Conservation (phyloP, 1,140 invertebrate genomes). For the Drosophila ironensis region DNA sequence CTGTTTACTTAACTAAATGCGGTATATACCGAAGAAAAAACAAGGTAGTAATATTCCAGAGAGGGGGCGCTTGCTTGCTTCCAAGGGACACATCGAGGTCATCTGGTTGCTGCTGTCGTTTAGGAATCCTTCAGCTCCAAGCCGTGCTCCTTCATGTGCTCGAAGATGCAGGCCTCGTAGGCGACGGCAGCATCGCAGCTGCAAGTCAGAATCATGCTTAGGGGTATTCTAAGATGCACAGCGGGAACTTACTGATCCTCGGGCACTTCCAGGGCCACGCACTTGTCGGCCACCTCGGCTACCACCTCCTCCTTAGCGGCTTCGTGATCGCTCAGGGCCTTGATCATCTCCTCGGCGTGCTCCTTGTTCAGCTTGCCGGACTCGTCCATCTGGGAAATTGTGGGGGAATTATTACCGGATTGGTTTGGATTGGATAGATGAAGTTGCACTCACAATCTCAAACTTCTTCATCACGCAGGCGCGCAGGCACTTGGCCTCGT, state of each 20-base stretch:
- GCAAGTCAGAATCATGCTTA: background rate
- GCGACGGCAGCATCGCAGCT: slow-evolving; percentile 57
- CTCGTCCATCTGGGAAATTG: slow-evolving; percentile 50
- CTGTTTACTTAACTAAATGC: slow-evolving; percentile 23
- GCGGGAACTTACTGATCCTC: slow-evolving; percentile 65
- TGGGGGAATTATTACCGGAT: background rate
- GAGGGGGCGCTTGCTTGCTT: slow-evolving; percentile 37
- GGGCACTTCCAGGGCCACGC: slow-evolving; percentile 47
- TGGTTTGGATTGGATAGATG: background rate
- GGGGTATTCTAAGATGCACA: background rate
- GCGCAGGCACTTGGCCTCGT: slow-evolving; percentile 63
- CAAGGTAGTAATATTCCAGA: background rate
- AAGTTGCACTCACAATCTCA: slow-evolving; percentile 51
- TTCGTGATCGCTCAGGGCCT: slow-evolving; percentile 41
- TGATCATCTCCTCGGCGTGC: slow-evolving; percentile 45
- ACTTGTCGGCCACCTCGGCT: slow-evolving; percentile 51
- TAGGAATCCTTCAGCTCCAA: slow-evolving; percentile 36
- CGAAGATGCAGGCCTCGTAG: slow-evolving; percentile 49
- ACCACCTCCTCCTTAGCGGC: slow-evolving; percentile 43
- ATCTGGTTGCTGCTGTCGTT: background rate
- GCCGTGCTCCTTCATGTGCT: slow-evolving; percentile 57
- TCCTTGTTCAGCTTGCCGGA: slow-evolving; percentile 61
- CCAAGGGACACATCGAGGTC: background rate
- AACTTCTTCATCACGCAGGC: slow-evolving; percentile 74
- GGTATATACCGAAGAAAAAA: slow-evolving; percentile 12